A percentile compares a stretch with the other conserved stretches of the same genome.
phyloP scores from a whole-genome alignment of 2,888 invertebrate species.

The Automeris io region DNA sequence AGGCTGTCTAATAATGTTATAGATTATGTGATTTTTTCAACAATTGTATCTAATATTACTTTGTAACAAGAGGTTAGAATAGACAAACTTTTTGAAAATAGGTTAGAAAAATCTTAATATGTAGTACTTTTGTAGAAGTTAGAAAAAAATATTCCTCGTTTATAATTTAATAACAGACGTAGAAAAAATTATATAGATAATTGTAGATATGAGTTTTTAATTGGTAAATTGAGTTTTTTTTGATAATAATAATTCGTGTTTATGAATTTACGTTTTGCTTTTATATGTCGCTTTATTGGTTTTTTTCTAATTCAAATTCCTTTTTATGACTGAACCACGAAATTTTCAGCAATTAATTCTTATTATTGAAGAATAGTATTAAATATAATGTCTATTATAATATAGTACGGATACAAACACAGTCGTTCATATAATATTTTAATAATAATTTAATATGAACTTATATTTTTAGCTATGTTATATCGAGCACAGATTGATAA shows the following conservation, averaged over 20 bases:
- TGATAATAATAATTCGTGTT: slow-evolving; percentile 32
- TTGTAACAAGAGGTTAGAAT: slow-evolving; percentile 18
- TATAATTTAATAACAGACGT: slow-evolving; percentile 50
- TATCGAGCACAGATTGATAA: too few relatives aligned
- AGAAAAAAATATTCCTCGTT: slow-evolving; percentile 34
- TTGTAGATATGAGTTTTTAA: slow-evolving; percentile 31
- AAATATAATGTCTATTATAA: too few relatives aligned
- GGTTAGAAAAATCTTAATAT: slow-evolving; percentile 31
- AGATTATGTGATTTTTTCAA: neutral
- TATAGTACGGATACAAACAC: too few relatives aligned
- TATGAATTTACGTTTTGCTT: slow-evolving; percentile 54
- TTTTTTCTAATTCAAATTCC: slow-evolving; percentile 33
- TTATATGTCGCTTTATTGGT: slow-evolving; percentile 67
- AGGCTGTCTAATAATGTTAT: slow-evolving; percentile 23
- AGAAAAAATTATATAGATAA: slow-evolving; percentile 33
- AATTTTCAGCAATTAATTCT: slow-evolving; percentile 1
- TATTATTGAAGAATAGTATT: slow-evolving; percentile 4
- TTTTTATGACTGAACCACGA: slow-evolving; percentile 67
- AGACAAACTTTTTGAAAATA: slow-evolving; percentile 20
- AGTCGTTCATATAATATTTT: too few relatives aligned
- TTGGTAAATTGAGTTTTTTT: neutral
- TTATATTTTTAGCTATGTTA: too few relatives aligned
- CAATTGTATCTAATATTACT: slow-evolving; percentile 5
- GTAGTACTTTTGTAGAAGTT: slow-evolving; percentile 56
- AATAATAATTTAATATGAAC: too few relatives aligned